A percentile compares a stretch with the other conserved stretches of the same genome.
phyloP scores from a whole-genome alignment of 1,140 invertebrate species.

The Tachypleus tridentatus region DNA sequence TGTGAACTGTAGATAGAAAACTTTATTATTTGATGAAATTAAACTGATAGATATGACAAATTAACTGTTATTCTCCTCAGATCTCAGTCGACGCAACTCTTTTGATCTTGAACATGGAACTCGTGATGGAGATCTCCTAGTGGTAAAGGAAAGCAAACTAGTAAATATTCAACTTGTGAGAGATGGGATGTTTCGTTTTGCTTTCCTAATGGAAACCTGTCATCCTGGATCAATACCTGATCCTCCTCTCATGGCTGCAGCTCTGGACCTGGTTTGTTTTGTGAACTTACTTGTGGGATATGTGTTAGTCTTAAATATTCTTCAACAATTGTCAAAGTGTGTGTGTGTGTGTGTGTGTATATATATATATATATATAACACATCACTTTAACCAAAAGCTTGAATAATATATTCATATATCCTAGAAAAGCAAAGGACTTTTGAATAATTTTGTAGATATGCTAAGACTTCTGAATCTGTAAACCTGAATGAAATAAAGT shows the following conservation, averaged over 20 bases:
- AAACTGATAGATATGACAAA: background rate
- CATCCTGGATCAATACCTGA: constrained; percentile 91
- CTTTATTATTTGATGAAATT: no score
- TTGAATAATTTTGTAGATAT: no score
- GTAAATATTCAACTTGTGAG: constrained; percentile 58
- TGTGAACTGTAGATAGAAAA: no score
- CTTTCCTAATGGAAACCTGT: constrained; percentile 85
- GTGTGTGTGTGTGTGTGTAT: no score
- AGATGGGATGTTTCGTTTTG: constrained; percentile 68
- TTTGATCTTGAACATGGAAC: constrained; percentile 57
- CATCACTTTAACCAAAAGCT: no score
- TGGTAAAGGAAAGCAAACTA: constrained; percentile 68
- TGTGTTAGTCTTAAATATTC: no score
- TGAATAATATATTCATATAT: no score
- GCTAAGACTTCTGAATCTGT: no score
- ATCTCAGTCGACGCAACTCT: constrained; percentile 68
- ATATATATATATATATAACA: no score
- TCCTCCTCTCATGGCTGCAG: constrained; percentile 83
- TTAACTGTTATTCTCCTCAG: constrained; percentile 34
- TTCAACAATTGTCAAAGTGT: no score
- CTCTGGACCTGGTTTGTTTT: constrained; percentile 74
- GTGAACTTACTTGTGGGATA: background rate
- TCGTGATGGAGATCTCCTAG: constrained; percentile 65
- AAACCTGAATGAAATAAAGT: no score
- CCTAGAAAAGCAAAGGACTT: no score